These are phyloP conservation scores for Oscheius sp. DNA, from an alignment of 2,888 invertebrate genomes.

Conservation along the genomic window DNA sequence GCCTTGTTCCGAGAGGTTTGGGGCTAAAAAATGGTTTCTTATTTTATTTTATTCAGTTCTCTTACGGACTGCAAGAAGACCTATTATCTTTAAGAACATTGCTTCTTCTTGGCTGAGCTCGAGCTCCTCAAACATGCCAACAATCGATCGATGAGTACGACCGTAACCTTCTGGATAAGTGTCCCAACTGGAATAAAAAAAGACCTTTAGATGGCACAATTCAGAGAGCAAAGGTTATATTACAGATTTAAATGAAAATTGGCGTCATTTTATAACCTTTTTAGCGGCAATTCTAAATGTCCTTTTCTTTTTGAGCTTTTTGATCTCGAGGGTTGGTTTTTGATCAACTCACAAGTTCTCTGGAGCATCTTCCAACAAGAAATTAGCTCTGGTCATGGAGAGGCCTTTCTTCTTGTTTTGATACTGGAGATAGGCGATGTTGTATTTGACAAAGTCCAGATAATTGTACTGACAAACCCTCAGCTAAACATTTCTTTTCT, in stretches of 20 bases:
- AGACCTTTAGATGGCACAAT: background rate
- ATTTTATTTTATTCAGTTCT: background rate
- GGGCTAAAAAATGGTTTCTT: background rate
- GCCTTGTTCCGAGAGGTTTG: background rate
- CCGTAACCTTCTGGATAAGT: background rate
- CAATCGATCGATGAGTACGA: background rate
- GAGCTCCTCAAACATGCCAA: background rate
- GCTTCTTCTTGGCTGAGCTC: conserved; percentile 1
- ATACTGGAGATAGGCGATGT: background rate
- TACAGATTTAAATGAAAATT: too few species aligned
- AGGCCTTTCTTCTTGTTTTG: background rate
- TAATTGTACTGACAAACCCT: conserved; percentile 9
- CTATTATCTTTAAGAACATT: conserved; percentile 1
- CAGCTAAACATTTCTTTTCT: background rate
- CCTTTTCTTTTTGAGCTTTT: too few species aligned
- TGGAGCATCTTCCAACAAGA: background rate
- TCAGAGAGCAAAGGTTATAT: too few species aligned
- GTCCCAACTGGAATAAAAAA: background rate
- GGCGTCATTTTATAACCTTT: too few species aligned
- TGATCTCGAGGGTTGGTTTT: background rate
- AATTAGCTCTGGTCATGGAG: background rate
- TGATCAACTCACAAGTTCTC: conserved; percentile 5
- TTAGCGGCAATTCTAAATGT: too few species aligned
- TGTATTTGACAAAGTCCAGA: conserved; percentile 12
- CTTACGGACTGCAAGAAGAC: background rate